Evolutionary conservation across 2,113 vertebrate species (phyloP).

Genomic region (Aegithalos caudatus): DNA sequence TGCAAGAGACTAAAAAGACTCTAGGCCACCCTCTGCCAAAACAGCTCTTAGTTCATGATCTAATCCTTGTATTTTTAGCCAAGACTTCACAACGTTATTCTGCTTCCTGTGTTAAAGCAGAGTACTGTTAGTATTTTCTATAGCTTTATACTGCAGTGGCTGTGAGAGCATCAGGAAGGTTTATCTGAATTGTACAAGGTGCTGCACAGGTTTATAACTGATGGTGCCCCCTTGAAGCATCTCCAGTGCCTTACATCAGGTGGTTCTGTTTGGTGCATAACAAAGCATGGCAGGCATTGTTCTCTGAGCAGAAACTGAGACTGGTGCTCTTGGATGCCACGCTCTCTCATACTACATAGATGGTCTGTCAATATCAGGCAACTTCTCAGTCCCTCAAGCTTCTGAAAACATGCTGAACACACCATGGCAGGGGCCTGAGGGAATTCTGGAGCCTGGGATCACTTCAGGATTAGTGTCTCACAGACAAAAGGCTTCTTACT

Average conservation of each 20-base stretch:
- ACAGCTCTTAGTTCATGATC: neutral
- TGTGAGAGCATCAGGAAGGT: neutral
- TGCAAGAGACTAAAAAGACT: neutral
- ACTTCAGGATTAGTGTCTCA: neutral
- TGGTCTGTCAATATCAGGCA: neutral
- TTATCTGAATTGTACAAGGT: neutral
- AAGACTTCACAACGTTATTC: neutral
- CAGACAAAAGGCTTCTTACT: neutral
- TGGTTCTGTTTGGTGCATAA: neutral
- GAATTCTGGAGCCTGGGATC: neutral
- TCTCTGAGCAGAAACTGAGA: neutral
- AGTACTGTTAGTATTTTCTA: neutral
- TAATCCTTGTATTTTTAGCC: neutral
- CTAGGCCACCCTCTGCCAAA: neutral
- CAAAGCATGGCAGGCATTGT: neutral
- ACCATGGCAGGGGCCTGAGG: neutral
- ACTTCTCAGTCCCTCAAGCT: neutral
- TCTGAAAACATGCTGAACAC: neutral
- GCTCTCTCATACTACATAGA: neutral
- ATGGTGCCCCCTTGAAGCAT: neutral
- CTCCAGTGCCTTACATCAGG: neutral
- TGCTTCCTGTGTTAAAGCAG: neutral
- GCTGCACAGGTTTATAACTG: neutral
- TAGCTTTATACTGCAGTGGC: neutral
- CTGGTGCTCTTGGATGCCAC: neutral